Percentiles rank a stretch among this genome's conserved stretches.
phyloP scores from a whole-genome alignment of 2,113 vertebrate species.

The Callionymus lyra region DNA sequence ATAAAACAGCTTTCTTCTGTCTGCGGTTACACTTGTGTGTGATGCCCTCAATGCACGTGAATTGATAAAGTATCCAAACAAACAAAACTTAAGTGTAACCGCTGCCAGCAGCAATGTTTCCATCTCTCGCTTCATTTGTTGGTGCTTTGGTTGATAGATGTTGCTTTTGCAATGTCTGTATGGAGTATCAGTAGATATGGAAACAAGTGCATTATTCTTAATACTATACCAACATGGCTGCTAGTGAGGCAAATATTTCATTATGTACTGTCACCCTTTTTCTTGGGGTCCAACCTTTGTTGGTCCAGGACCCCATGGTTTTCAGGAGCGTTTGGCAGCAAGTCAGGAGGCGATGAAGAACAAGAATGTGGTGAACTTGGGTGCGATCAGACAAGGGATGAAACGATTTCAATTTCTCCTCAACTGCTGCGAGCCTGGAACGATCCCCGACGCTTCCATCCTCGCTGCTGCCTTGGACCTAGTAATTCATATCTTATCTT shows the following conservation, averaged over 20 bases:
- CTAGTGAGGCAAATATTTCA: no score
- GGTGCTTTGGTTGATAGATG: constrained; percentile 29
- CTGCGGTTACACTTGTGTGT: constrained; percentile 28
- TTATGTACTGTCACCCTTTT: constrained; percentile 10
- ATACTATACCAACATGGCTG: no score
- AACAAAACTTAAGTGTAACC: constrained; percentile 25
- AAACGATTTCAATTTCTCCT: constrained; percentile 97
- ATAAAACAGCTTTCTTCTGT: constrained; percentile 31
- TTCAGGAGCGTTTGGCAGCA: constrained; percentile 84
- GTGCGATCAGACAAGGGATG: constrained; percentile 96
- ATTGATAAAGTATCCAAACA: neutral
- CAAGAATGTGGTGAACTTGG: constrained; percentile 93
- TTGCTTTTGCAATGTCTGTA: constrained; percentile 17
- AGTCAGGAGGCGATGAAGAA: constrained; percentile 90
- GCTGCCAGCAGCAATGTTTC: constrained; percentile 32
- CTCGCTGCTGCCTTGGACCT: constrained; percentile 91
- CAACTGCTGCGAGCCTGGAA: constrained; percentile 96
- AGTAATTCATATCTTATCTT: constrained; percentile 52
- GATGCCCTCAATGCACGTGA: no score
- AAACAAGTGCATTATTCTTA: neutral
- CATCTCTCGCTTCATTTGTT: constrained; percentile 43
- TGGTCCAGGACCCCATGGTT: constrained; percentile 83
- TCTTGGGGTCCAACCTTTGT: neutral
- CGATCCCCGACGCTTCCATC: constrained; percentile 95
- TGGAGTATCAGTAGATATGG: neutral